These are phyloP conservation scores for Ephialtes manifestator DNA, from an alignment of 2,888 invertebrate species.

Conservation along the genomic window DNA sequence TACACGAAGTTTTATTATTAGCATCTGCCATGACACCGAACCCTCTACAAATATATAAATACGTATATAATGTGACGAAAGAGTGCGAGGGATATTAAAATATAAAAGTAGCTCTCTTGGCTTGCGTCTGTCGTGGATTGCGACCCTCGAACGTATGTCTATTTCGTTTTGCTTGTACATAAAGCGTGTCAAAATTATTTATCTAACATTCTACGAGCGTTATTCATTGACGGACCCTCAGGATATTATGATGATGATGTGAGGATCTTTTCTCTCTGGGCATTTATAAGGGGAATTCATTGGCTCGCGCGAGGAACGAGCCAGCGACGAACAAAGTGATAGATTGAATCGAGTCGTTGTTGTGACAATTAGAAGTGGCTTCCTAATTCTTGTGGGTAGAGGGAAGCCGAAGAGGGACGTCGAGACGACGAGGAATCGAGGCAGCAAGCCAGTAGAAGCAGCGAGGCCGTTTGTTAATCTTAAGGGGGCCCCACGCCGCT, in stretches of 20 bases:
- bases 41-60: slow-evolving; percentile 53
- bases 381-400: slow-evolving; percentile 68
- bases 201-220: slow-evolving; percentile 45
- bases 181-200: slow-evolving; percentile 62
- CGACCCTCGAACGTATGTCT: slow-evolving; percentile 2
- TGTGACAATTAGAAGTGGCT: slow-evolving; percentile 73
- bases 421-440: slow-evolving; percentile 38
- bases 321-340: slow-evolving; percentile 60
- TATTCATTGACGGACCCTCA: slow-evolving; percentile 43
- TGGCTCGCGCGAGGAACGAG: slow-evolving; percentile 48
- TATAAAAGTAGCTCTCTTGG: slow-evolving; percentile 17
- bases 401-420: slow-evolving; percentile 42
- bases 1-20: slow-evolving; percentile 65
- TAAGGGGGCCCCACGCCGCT: slow-evolving; percentile 76
- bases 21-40: slow-evolving; percentile 47
- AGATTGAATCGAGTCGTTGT: slow-evolving; percentile 69
- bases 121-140: too few species aligned
- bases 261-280: neutral
- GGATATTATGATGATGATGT: slow-evolving; percentile 22
- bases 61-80: slow-evolving; percentile 66
- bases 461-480: slow-evolving; percentile 79
- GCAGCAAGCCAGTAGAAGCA: slow-evolving; percentile 65
- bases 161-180: slow-evolving; percentile 23
- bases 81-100: slow-evolving; percentile 55
- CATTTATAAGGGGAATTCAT: slow-evolving; percentile 34